Evolutionary conservation across 2,888 invertebrate genomes (phyloP), one percentile per base, ranked within the genome.

Genomic region (Ormyrus rosae): DNA sequence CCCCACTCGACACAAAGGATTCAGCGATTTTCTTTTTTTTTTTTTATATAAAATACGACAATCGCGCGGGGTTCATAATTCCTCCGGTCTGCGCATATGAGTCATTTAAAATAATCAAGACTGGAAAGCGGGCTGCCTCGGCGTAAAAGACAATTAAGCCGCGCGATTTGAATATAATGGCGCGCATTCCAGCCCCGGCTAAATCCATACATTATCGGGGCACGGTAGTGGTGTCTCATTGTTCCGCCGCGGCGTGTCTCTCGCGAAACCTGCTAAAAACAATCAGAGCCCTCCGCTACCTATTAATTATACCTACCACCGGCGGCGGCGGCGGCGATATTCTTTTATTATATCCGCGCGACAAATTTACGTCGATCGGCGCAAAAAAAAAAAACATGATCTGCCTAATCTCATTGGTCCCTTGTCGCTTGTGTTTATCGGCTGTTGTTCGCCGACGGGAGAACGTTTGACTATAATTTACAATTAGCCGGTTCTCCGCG

Each of bases 101-200:
- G 6, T 11, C 60, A 60, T 60, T 60, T 60, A 60, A 65, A 65
- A 50, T 13, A 65, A 48, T 65, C 48, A 50, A 65, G 65, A 6
- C 46, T 46, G 11, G 45, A 19, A 19, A 19, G 19, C 19, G 19
- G 19, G 19, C 19, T 19, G 1, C 19, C 46, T 67, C 10, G 56
- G 48, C 56, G 5, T 11, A 51, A 65, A 9, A 56, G 65, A 56
- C 51, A 78, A 78, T 78, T 60, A 56, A 60, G 19, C 19, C 19
- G 19, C 19, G 19, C 51, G 56, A 78, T 78, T 78, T 71, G 78
- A 71, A 78, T 78, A 78, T 78, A 78, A 78, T 78, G 60, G 69
- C 19, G 67, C 67, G 46, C 58, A 67, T 65, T 74, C 67, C 51
- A 11, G 65, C n/a, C 19, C 56, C 11, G 50, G 34, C 55, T 55